These are phyloP conservation scores for Melanostoma scalare DNA, from an alignment of 2,888 invertebrate species.

Conservation along the genomic window DNA sequence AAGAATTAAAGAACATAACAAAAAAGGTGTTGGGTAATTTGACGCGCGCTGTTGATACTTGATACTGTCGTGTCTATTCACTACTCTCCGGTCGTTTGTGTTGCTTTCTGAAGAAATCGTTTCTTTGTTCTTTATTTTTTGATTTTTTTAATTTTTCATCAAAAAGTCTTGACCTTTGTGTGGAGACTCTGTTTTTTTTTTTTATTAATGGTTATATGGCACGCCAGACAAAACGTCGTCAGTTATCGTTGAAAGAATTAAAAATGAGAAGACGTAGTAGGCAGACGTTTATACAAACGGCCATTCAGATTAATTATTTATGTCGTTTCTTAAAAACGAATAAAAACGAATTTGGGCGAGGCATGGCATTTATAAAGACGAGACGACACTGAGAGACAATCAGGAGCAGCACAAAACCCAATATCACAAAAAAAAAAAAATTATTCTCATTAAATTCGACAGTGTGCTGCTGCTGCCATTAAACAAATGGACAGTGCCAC, in stretches of 20 bases:
- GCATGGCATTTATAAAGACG: constrained; percentile 30
- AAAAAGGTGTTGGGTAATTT: constrained; percentile 1
- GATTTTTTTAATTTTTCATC: neutral
- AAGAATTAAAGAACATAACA: neutral
- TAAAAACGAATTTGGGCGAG: constrained; percentile 44
- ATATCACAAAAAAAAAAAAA: neutral
- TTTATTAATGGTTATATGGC: constrained; percentile 49
- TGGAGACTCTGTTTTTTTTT: neutral
- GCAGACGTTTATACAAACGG: constrained; percentile 46
- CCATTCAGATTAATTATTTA: constrained; percentile 51
- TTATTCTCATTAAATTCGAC: constrained; percentile 41
- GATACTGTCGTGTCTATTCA: neutral
- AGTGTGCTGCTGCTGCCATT: constrained; percentile 12
- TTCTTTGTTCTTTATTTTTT: constrained; percentile 10
- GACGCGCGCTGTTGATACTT: constrained; percentile 6
- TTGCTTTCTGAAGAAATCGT: neutral
- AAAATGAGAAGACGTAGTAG: constrained; percentile 34
- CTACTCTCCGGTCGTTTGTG: neutral
- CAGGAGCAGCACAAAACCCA: constrained; percentile 32
- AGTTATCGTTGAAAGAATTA: constrained; percentile 25
- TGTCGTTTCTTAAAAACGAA: constrained; percentile 23
- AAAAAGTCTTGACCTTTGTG: constrained; percentile 52
- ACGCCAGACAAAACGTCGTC: constrained; percentile 69
- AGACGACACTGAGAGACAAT: constrained; percentile 31
- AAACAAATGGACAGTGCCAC: too few relatives aligned